Evolutionary conservation across 2,888 invertebrate species (phyloP), one percentile per base, ranked within the genome.

Genomic region (Blera fallax): DNA sequence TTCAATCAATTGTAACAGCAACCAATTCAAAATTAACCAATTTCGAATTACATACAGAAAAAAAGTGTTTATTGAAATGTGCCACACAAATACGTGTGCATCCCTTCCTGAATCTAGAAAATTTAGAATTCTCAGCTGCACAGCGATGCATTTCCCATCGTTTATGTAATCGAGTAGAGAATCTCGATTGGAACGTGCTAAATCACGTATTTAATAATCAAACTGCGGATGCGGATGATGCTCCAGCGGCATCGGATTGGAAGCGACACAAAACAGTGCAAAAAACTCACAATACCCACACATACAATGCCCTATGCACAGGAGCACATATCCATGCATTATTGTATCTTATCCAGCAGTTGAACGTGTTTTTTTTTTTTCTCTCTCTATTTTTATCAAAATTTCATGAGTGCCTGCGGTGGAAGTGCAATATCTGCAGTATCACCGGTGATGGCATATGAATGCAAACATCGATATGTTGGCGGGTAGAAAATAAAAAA

Each of bases 171-270:
- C 45, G 18, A 45, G 18, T 8, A 58, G 40, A 14, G 43, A 73
- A 67, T 52, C 50, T 14, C 58, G 54, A 34, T 56, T 16, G 18
- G 54, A 78, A 78, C 67, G 74, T 69, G 54, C 74, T 70, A 70
- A 79, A 84, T 84, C 79, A 79, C 74, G 79, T 74, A 79, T 84
- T 74, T 84, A 84, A 79, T 84, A 84, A 84, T 84, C 74, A 58
- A 70, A 79, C 78, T 78, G 40, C 84, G 84, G 79, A 84, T 84
- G 45, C 74, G 40, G 62, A 50, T 74, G 64, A 72, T 78, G 29
- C 65, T 67, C 37, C 64, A 11, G 27, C 52, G 58, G 58, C 65
- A 67, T 43, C 45, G 21, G 14, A 84, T 72, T 79, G 43, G 48
- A 74, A 74, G 70, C 69, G 64, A 50, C 58, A 73, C 79, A 73